These are phyloP conservation scores for Bergia sp. DNA, from an alignment of 92 coral and sea anemone genomes.

Conservation along the genomic window DNA sequence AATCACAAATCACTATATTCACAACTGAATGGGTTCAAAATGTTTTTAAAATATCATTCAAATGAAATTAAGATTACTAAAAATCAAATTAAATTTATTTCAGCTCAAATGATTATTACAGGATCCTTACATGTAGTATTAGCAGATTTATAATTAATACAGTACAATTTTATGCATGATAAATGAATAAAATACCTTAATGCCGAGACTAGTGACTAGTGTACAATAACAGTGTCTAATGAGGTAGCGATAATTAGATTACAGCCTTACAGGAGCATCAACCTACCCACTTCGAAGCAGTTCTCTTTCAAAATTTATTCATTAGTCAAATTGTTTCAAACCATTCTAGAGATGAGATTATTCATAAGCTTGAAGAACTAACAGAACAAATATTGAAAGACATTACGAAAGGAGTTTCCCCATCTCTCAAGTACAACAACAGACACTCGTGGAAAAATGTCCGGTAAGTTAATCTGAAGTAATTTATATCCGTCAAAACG, in stretches of 20 bases:
- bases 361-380: slow-evolving; percentile 69
- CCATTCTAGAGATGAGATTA: slow-evolving; percentile 70
- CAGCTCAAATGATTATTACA: too few species aligned
- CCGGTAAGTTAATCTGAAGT: slow-evolving; percentile 55
- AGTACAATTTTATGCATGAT: too few species aligned
- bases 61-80: too few species aligned
- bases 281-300: background rate
- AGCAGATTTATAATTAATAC: too few species aligned
- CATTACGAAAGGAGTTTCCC: slow-evolving; percentile 64
- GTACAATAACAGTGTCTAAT: too few species aligned
- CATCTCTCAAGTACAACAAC: slow-evolving; percentile 75
- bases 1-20: too few species aligned
- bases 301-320: background rate
- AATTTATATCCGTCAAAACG: background rate
- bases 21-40: too few species aligned
- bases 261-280: too few species aligned
- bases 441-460: slow-evolving; percentile 87
- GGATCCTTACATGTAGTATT: too few species aligned
- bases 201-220: background rate
- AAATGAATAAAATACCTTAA: too few species aligned
- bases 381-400: slow-evolving; percentile 61
- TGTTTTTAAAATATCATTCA: too few species aligned
- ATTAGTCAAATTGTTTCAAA: background rate
- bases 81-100: too few species aligned
- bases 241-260: background rate